phyloP scores from a whole-genome alignment of 2,797 vertebrate species.

The Trachops cirrhosus region DNA sequence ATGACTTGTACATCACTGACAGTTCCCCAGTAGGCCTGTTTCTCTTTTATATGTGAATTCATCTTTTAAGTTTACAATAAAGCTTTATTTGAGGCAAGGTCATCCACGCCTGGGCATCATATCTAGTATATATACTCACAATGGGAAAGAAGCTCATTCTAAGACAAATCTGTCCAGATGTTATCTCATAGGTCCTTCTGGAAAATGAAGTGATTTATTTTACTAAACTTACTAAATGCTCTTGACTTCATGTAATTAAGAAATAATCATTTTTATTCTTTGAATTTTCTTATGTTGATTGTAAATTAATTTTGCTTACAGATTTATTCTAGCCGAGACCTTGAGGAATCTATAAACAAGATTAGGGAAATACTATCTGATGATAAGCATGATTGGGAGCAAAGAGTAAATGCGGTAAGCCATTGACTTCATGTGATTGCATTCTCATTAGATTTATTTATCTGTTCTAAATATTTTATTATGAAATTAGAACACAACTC shows the following conservation, averaged over 20 bases:
- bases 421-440: neutral
- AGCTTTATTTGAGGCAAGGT: neutral
- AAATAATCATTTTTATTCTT: constrained; percentile 47
- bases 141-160: neutral
- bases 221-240: neutral
- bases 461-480: neutral
- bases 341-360: constrained; percentile 96
- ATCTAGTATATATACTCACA: neutral
- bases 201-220: neutral
- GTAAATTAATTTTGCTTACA: constrained; percentile 78
- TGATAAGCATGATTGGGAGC: constrained; percentile 99
- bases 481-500: neutral
- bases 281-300: constrained; percentile 8
- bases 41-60: neutral
- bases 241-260: neutral
- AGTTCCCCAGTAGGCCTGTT: neutral
- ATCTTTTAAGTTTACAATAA: neutral
- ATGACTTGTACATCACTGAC: neutral
- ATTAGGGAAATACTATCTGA: constrained; percentile 95
- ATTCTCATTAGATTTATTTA: neutral
- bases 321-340: constrained; percentile 96
- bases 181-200: neutral
- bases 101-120: neutral
- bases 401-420: constrained; percentile 94
- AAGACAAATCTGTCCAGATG: neutral